A percentile compares a stretch with the other conserved stretches of the same genome.
These are phyloP conservation scores for Eufriesea mexicana DNA, from an alignment of 1,140 invertebrate genomes.

Conservation along the genomic window DNA sequence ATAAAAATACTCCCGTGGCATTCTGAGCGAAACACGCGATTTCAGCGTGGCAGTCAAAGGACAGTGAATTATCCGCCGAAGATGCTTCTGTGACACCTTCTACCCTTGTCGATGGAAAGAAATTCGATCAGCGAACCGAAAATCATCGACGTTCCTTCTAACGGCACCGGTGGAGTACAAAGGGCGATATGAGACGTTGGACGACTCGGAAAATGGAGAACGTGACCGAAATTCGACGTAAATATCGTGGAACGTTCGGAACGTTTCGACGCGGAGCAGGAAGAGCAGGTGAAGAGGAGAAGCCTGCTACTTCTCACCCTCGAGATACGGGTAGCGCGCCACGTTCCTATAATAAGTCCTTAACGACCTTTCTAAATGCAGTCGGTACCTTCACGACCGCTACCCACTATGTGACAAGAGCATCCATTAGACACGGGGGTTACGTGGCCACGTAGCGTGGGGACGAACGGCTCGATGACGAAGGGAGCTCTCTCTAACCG, in stretches of 20 bases:
- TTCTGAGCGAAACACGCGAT: too few relatives aligned
- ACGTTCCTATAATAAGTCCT: slow-evolving; percentile 64
- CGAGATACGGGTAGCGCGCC: slow-evolving; percentile 50
- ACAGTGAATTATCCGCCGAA: too few relatives aligned
- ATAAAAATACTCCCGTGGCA: too few relatives aligned
- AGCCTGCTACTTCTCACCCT: slow-evolving; percentile 64
- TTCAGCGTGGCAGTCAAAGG: too few relatives aligned
- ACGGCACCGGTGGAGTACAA: too few relatives aligned
- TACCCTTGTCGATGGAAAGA: too few relatives aligned
- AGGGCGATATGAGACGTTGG: too few relatives aligned
- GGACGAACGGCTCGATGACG: slow-evolving; percentile 34
- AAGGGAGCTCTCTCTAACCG: slow-evolving; percentile 13
- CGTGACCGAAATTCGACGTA: too few relatives aligned
- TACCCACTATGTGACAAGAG: slow-evolving; percentile 54
- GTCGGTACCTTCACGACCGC: slow-evolving; percentile 50
- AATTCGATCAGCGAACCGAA: too few relatives aligned
- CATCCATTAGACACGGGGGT: slow-evolving; percentile 56
- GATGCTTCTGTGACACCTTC: too few relatives aligned
- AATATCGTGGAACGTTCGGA: background rate
- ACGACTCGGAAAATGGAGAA: too few relatives aligned
- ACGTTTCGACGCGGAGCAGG: background rate
- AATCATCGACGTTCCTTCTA: too few relatives aligned
- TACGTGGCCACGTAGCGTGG: slow-evolving; percentile 38
- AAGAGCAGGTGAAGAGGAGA: slow-evolving; percentile 39
- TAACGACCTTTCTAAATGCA: slow-evolving; percentile 69